Evolutionary conservation across 2,797 vertebrate genomes (phyloP).

Genomic region (Macropodus opercularis): DNA sequence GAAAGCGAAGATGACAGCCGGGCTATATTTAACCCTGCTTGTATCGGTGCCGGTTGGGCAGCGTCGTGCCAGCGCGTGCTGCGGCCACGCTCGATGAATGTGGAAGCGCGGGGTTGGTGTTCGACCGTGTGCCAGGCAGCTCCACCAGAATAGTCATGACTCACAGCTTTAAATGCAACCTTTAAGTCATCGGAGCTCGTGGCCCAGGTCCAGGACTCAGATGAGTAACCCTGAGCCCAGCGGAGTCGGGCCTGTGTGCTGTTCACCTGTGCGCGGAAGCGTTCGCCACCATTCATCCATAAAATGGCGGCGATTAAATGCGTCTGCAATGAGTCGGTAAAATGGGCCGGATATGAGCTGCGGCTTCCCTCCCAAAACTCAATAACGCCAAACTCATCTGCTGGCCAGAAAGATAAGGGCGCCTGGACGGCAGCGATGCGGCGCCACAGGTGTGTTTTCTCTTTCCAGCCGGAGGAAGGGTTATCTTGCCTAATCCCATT

Average conservation of each 20-base stretch:
- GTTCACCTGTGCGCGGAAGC: constrained; percentile 38
- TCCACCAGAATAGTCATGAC: constrained; percentile 27
- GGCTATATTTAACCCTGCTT: constrained; percentile 68
- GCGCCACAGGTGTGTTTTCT: constrained; percentile 58
- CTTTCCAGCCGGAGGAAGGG: constrained; percentile 28
- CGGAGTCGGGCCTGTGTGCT: constrained; percentile 25
- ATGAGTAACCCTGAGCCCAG: constrained; percentile 48
- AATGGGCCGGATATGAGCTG: constrained; percentile 73
- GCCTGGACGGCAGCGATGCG: constrained; percentile 56
- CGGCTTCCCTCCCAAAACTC: constrained; percentile 58
- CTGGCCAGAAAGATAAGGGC: constrained; percentile 65
- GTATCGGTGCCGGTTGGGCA: constrained; percentile 57
- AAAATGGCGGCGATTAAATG: constrained; percentile 77
- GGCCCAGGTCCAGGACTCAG: constrained; percentile 52
- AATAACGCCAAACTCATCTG: constrained; percentile 71
- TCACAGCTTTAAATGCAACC: constrained; percentile 32
- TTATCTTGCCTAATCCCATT: constrained; percentile 63
- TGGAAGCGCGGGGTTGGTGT: constrained; percentile 18
- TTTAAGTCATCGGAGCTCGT: constrained; percentile 36
- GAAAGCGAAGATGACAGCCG: constrained; percentile 67
- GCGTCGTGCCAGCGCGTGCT: constrained; percentile 23
- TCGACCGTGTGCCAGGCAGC: constrained; percentile 17
- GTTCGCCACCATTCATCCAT: constrained; percentile 66
- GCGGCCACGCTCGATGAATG: constrained; percentile 10
- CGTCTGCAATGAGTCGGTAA: constrained; percentile 62